These are phyloP conservation scores for Sander lucioperca DNA, from an alignment of 2,113 vertebrate genomes.

Conservation along the genomic window DNA sequence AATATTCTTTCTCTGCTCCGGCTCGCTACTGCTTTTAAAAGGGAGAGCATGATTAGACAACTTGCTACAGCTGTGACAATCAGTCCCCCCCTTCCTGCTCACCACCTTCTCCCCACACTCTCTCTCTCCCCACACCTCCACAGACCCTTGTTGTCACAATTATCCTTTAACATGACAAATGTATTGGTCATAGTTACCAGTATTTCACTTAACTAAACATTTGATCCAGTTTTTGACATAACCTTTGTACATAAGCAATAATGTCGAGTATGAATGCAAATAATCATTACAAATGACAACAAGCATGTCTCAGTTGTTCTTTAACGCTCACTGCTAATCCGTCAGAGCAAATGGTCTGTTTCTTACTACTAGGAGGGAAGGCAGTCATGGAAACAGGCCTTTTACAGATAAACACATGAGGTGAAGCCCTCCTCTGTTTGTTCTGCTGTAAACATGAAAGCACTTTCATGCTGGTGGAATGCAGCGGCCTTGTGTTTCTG, in stretches of 20 bases:
- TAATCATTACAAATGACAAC: constrained; percentile 26
- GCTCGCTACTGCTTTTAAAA: too few species aligned
- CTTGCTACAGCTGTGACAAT: too few species aligned
- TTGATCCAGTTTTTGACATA: constrained; percentile 17
- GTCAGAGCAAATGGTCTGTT: constrained; percentile 62
- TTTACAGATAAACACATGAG: constrained; percentile 78
- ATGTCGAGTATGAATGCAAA: constrained; percentile 4
- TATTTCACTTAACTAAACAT: constrained; percentile 8
- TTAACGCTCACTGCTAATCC: constrained; percentile 39
- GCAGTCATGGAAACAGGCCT: constrained; percentile 72
- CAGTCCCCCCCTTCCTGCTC: too few species aligned
- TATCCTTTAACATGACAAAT: background rate
- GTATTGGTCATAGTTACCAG: background rate
- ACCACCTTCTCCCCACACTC: too few species aligned
- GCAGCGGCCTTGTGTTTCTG: constrained; percentile 42
- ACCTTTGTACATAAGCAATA: constrained; percentile 15
- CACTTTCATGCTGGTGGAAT: constrained; percentile 72
- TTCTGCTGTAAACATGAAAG: constrained; percentile 77
- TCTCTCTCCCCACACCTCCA: too few species aligned
- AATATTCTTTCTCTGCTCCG: too few species aligned
- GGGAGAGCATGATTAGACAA: too few species aligned
- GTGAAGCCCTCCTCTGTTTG: constrained; percentile 73
- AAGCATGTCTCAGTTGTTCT: constrained; percentile 16
- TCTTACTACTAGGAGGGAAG: constrained; percentile 51
- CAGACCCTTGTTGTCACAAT: background rate